These are phyloP conservation scores for Neosalanx taihuensis DNA, from an alignment of 2,797 vertebrate genomes.

Conservation along the genomic window DNA sequence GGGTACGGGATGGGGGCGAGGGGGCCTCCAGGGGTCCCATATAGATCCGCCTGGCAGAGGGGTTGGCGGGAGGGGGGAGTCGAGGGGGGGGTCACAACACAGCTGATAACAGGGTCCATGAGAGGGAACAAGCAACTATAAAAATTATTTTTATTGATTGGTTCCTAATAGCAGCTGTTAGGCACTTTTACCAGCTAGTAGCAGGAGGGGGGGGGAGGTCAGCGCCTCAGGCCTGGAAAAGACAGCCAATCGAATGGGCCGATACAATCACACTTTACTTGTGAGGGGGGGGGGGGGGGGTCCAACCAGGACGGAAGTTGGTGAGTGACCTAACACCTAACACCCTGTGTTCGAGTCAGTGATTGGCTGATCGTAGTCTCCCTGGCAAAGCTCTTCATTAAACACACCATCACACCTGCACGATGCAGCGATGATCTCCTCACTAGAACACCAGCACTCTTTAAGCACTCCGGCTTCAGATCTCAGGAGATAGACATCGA, in stretches of 20 bases:
- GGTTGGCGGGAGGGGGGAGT: not conserved
- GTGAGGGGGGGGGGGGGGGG: conserved; percentile 35
- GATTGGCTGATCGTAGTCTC: no score
- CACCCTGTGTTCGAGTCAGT: conserved; percentile 53
- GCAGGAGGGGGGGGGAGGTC: conserved; percentile 40
- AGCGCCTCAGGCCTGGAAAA: conserved; percentile 52
- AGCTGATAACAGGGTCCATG: conserved; percentile 26
- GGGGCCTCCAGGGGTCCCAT: conserved; percentile 34
- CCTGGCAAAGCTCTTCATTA: not conserved
- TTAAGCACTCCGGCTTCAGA: not conserved
- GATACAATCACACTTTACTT: conserved; percentile 43
- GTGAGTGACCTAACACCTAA: conserved; percentile 52
- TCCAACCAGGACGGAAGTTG: conserved; percentile 40
- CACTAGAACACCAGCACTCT: not conserved
- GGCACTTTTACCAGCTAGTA: conserved; percentile 68
- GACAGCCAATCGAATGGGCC: conserved; percentile 56
- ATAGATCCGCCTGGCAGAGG: not conserved
- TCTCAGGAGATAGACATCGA: not conserved
- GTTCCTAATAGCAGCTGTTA: conserved; percentile 70
- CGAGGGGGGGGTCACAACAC: not conserved
- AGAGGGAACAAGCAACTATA: conserved; percentile 55
- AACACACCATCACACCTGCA: not conserved
- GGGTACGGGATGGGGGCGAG: not conserved
- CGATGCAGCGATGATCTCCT: not conserved
- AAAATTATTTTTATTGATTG: conserved; percentile 78